These are phyloP conservation scores for Balaeniceps rex DNA, from an alignment of 2,113 vertebrate species.

Conservation along the genomic window DNA sequence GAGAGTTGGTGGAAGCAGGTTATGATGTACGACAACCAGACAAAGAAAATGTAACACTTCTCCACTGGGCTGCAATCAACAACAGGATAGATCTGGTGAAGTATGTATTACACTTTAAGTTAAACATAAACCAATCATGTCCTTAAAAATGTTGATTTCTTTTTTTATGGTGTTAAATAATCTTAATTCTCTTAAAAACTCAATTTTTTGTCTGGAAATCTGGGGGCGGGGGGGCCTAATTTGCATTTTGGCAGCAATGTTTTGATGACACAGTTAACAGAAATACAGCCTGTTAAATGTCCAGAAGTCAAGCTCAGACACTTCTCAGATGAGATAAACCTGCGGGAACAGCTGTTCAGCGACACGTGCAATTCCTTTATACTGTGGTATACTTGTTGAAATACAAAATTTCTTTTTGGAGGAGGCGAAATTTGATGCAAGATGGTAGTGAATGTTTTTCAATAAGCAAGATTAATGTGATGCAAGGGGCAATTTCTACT, in stretches of 20 bases:
- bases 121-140: background rate
- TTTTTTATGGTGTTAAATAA: background rate
- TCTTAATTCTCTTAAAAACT: background rate
- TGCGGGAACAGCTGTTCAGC: background rate
- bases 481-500: background rate
- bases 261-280: background rate
- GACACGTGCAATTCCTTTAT: background rate
- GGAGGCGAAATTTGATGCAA: background rate
- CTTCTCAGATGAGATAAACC: background rate
- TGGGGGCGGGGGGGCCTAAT: background rate
- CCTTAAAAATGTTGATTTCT: background rate
- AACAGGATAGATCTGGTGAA: slow-evolving; percentile 98
- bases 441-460: background rate
- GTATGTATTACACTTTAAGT: slow-evolving; percentile 70
- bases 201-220: background rate
- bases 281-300: background rate
- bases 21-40: slow-evolving; percentile 97
- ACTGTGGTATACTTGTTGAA: background rate
- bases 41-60: slow-evolving; percentile 97
- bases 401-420: background rate
- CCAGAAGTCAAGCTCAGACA: background rate
- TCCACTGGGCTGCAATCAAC: slow-evolving; percentile 99
- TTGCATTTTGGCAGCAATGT: background rate
- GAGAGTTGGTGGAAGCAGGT: slow-evolving; percentile 97
- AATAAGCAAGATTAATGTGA: background rate